Conservation (phyloP, 2,888 invertebrate species). For the Tolmerus cingulatus region DNA sequence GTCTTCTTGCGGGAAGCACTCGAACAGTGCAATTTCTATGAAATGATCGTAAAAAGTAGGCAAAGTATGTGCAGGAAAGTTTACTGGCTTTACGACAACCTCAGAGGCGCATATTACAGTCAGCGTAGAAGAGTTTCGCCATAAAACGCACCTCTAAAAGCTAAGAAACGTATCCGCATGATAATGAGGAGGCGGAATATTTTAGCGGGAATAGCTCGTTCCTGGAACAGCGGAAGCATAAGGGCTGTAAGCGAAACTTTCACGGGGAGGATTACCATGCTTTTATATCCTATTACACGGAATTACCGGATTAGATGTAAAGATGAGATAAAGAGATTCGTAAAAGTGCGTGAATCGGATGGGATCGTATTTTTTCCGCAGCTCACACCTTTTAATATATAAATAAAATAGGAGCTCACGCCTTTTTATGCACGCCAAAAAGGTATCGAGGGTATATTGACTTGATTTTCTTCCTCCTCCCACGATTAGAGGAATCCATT, state of each 20-base stretch:
- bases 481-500: background rate
- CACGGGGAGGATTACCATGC: background rate
- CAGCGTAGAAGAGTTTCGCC: background rate
- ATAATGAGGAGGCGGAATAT: constrained; percentile 13
- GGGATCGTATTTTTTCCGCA: background rate
- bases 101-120: background rate
- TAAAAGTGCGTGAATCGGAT: background rate
- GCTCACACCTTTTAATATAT: background rate
- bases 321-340: background rate
- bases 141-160: constrained; percentile 35
- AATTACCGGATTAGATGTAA: constrained; percentile 10
- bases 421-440: background rate
- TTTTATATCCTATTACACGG: background rate
- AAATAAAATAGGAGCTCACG: background rate
- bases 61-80: constrained; percentile 24
- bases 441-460: background rate
- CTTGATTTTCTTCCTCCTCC: background rate
- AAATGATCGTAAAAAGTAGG: constrained; percentile 16
- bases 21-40: constrained; percentile 6
- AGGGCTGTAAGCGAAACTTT: background rate
- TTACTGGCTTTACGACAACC: constrained; percentile 17
- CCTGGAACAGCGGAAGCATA: background rate
- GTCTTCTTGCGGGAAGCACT: background rate
- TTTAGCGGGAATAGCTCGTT: background rate
- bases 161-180: constrained; percentile 5